These are phyloP conservation scores for Clytia hemisphaerica DNA, from an alignment of 30 jellyfish, hydroid and myxozoan species.

Conservation along the genomic window DNA sequence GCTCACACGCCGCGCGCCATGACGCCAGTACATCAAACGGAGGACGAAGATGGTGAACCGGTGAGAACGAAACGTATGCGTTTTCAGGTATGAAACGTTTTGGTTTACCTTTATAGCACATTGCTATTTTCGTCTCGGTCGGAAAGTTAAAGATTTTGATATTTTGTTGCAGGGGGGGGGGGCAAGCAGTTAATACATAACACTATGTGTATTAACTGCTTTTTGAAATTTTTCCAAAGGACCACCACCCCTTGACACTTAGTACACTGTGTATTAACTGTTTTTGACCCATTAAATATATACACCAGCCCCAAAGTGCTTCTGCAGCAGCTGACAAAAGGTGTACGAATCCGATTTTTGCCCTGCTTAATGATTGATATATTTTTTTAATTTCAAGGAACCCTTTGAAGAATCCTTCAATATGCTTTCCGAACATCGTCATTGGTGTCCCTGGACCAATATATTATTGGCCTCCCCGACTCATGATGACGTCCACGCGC, in stretches of 20 bases:
- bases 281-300: too few relatives aligned
- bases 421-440: slow-evolving; percentile 79
- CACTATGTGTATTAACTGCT: neutral
- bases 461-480: too few relatives aligned
- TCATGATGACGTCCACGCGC: too few relatives aligned
- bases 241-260: neutral
- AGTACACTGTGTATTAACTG: neutral
- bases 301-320: too few relatives aligned
- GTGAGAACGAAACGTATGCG: slow-evolving; percentile 67
- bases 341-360: slow-evolving; percentile 4
- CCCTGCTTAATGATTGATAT: neutral
- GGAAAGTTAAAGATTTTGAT: neutral
- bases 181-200: neutral
- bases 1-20: slow-evolving; percentile 81
- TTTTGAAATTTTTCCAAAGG: neutral
- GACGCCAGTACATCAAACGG: slow-evolving; percentile 53
- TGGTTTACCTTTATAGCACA: neutral
- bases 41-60: slow-evolving; percentile 35
- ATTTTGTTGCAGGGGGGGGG: neutral
- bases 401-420: slow-evolving; percentile 51
- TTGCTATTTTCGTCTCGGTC: neutral
- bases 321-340: too few relatives aligned
- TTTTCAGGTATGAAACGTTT: slow-evolving; percentile 49
- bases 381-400: slow-evolving; percentile 30
- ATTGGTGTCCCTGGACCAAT: slow-evolving; percentile 98